Conservation (phyloP, 2,113 vertebrate genomes). For the Osmerus eperlanus region DNA sequence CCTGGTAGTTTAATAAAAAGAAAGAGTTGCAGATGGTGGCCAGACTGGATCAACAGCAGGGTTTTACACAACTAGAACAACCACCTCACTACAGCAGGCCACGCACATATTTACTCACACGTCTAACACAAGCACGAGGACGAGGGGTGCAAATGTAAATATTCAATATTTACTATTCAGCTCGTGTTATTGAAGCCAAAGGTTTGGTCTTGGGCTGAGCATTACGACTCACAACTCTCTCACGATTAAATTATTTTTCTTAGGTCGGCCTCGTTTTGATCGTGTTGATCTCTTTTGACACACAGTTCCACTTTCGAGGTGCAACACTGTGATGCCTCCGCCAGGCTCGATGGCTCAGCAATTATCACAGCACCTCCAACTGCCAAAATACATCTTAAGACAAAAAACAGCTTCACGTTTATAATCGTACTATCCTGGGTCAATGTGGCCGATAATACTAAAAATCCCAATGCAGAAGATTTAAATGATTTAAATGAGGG, state of each 20-base stretch:
- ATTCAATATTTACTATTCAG: conserved; percentile 77
- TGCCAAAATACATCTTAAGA: conserved; percentile 1
- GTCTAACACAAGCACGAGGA: conserved; percentile 54
- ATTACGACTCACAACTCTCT: conserved; percentile 44
- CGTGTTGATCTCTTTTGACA: neutral
- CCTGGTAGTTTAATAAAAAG: conserved; percentile 45
- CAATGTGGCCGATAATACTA: conserved; percentile 39
- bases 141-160: conserved; percentile 76
- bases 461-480: conserved; percentile 49
- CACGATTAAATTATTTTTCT: no score
- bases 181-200: conserved; percentile 71
- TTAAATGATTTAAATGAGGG: conserved; percentile 45
- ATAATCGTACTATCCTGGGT: conserved; percentile 18
- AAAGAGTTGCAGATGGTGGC: conserved; percentile 61
- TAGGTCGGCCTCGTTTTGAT: no score
- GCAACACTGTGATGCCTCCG: no score
- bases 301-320: neutral
- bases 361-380: neutral
- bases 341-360: neutral
- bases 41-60: conserved; percentile 63
- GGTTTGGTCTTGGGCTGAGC: conserved; percentile 55
- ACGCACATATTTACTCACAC: conserved; percentile 70
- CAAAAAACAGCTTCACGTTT: neutral
- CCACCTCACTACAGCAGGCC: conserved; percentile 22
- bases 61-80: conserved; percentile 39